Conservation (phyloP, 2,888 invertebrate species). For the Noctua pronuba region DNA sequence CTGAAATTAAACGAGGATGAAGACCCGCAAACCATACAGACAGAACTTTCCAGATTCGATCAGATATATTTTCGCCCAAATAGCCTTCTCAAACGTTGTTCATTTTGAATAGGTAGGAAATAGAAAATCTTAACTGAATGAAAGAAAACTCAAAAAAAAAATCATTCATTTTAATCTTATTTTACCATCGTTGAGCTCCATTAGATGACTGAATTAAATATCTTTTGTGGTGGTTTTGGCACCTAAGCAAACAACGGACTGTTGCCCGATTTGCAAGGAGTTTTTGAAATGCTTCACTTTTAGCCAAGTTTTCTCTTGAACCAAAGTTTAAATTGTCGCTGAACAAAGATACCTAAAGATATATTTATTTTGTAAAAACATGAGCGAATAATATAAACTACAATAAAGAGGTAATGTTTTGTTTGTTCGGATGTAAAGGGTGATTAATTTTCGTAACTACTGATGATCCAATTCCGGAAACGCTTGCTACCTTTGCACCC, state of each 20-base stretch:
- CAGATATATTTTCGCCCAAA: not conserved
- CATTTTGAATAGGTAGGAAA: not conserved
- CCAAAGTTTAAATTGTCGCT: not conserved
- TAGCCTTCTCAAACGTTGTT: not conserved
- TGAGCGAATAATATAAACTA: too few species aligned
- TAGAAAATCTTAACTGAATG: too few species aligned
- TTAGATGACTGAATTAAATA: not conserved
- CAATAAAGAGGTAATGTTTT: too few species aligned
- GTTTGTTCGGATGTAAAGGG: too few species aligned
- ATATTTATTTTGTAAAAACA: too few species aligned
- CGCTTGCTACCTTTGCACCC: too few species aligned
- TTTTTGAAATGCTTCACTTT: not conserved
- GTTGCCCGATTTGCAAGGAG: not conserved
- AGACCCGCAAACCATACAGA: not conserved
- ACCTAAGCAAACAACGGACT: not conserved
- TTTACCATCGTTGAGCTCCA: not conserved
- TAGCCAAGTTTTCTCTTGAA: too few species aligned
- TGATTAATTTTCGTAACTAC: too few species aligned
- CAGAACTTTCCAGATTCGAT: not conserved
- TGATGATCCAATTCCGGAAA: too few species aligned
- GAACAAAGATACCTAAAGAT: not conserved
- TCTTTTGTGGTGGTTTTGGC: too few species aligned
- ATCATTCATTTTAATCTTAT: too few species aligned
- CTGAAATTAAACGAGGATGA: not conserved
- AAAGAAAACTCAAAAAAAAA: not conserved